Conservation (phyloP, 2,113 vertebrate species). For the Lasiurus borealis region DNA sequence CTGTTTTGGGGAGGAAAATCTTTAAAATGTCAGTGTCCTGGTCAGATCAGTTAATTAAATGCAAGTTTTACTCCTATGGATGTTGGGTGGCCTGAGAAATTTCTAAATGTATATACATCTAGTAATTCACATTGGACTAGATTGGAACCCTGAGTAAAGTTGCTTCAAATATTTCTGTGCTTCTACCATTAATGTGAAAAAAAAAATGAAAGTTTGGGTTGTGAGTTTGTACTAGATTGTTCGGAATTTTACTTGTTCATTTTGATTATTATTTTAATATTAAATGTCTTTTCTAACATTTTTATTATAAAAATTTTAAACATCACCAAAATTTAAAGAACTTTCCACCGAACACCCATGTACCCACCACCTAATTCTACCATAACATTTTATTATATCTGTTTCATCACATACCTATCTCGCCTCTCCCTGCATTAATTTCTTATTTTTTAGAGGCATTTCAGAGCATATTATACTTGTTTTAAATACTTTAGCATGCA, state of each 20-base stretch:
- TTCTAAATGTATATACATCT: neutral
- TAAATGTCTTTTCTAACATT: neutral
- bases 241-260: neutral
- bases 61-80: neutral
- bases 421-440: neutral
- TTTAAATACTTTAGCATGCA: neutral
- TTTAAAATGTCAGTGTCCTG: neutral
- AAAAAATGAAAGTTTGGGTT: neutral
- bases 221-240: neutral
- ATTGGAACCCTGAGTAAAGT: neutral
- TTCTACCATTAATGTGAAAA: neutral
- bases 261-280: neutral
- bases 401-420: neutral
- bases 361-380: neutral
- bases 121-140: neutral
- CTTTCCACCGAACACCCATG: neutral
- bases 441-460: neutral
- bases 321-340: neutral
- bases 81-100: neutral
- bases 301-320: neutral
- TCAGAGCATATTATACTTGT: neutral
- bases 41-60: slow-evolving; percentile 2
- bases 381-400: neutral
- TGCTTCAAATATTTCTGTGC: slow-evolving; percentile 22
- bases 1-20: neutral